Evolutionary conservation across 1,140 invertebrate genomes (phyloP).

Genomic region (Pseudomyrmex pallidus): DNA sequence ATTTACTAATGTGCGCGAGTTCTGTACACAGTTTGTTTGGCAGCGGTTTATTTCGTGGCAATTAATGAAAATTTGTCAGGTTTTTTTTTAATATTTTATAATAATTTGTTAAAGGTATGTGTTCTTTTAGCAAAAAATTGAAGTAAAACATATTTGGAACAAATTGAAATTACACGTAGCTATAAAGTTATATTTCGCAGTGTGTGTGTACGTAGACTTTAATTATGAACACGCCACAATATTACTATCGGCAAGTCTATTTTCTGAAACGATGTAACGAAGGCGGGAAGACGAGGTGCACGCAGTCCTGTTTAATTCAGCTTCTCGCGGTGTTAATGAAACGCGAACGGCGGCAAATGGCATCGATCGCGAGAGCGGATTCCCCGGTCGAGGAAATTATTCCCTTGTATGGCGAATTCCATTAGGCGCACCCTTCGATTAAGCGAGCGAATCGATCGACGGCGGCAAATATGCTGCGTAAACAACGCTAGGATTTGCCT

Average conservation of each 20-base stretch:
- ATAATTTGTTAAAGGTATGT: no score
- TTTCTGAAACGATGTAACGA: slow-evolving; percentile 16
- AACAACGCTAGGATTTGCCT: slow-evolving; percentile 68
- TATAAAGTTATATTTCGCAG: no score
- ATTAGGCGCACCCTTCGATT: slow-evolving; percentile 73
- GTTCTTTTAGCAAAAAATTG: no score
- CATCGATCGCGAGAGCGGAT: slow-evolving; percentile 66
- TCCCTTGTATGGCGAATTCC: slow-evolving; percentile 73
- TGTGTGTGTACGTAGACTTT: neutral
- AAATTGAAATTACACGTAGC: no score
- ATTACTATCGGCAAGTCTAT: neutral
- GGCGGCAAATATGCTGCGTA: slow-evolving; percentile 72
- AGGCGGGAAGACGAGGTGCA: neutral
- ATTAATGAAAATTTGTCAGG: neutral
- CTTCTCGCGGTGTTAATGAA: slow-evolving; percentile 70
- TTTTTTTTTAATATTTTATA: neutral
- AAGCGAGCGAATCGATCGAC: slow-evolving; percentile 68
- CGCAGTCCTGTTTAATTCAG: slow-evolving; percentile 59
- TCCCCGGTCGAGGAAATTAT: slow-evolving; percentile 71
- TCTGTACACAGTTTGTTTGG: neutral
- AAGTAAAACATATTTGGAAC: no score
- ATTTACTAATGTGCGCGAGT: neutral
- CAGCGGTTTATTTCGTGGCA: neutral
- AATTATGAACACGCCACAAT: neutral
- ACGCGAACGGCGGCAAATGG: slow-evolving; percentile 72